Conservation (phyloP, 1,140 invertebrate species). For the Caerostris extrusa region DNA sequence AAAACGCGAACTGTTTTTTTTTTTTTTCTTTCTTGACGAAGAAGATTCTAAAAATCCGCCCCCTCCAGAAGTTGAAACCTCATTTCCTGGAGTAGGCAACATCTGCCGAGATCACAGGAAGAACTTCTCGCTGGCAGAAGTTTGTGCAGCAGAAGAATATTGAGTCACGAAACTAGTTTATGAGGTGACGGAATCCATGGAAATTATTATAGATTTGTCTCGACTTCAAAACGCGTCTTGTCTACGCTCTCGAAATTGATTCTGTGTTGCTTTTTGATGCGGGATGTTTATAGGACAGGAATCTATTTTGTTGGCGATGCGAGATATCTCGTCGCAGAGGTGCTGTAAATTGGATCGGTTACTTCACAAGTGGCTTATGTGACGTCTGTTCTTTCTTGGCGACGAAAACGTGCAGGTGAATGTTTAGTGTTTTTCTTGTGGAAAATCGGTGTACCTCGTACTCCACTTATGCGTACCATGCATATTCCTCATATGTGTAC, state of each 20-base stretch:
- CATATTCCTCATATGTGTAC: no score
- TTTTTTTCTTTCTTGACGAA: background rate
- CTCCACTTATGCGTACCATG: no score
- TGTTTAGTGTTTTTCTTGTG: no score
- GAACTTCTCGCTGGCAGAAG: background rate
- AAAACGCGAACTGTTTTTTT: slow-evolving; percentile 4
- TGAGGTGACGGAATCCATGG: slow-evolving; percentile 32
- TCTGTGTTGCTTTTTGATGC: slow-evolving; percentile 32
- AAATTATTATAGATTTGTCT: slow-evolving; percentile 59
- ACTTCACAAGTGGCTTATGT: background rate
- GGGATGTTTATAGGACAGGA: background rate
- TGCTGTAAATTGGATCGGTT: background rate
- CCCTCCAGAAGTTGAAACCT: slow-evolving; percentile 13
- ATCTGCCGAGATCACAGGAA: slow-evolving; percentile 55
- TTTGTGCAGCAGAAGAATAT: slow-evolving; percentile 24
- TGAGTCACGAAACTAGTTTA: slow-evolving; percentile 48
- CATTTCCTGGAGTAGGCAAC: slow-evolving; percentile 50
- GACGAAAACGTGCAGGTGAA: no score
- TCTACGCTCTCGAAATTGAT: slow-evolving; percentile 19
- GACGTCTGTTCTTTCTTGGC: no score
- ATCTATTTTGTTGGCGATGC: slow-evolving; percentile 7
- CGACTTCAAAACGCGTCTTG: slow-evolving; percentile 22
- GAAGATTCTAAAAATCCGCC: slow-evolving; percentile 44
- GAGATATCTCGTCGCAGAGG: background rate
- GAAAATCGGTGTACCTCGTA: no score